Base-by-base conservation (phyloP, 35 echinoderm and acorn worm species). In the Lytechinus variegatus region DNA sequence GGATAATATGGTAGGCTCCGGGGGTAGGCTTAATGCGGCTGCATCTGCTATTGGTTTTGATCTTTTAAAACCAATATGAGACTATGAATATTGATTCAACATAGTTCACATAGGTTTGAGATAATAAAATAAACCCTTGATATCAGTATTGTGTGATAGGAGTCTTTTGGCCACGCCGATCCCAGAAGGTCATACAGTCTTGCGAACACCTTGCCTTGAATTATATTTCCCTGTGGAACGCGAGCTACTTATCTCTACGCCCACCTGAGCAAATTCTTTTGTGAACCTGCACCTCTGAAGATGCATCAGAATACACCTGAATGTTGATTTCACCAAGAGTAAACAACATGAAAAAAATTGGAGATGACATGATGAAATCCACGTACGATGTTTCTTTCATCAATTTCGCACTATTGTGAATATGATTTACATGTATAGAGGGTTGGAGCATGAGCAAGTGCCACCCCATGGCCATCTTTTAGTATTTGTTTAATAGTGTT, bases 281-380 rank as follows among this genome's bases (percentile, higher is more conserved):
- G 66, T 79, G 66, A n/a, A 19, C 19, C 66, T 79, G 66, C 21
- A 21, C 66, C 66, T 79, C 66, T 7, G 66, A 79, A 79, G 66
- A 79, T 79, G 21, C 66, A 79, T 79, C n/a, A 79, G 66, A 79
- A 24, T 58, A 58, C 33, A 44, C 33, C 33, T 44, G 16, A 10
- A 60, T 60, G 66, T 79, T 79, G 66, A 79, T 79, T 79, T 21
- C 66, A n/a, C 66, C 66, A 16, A 79, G 66, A 24, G 14, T 79
- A 79, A 79, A 79, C 66, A 24, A 79, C 33, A 24, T 19, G 5
- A 79, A 79, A 79, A 44, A 79, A 24, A 24, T 0, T 24, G 66
- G 66, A n/a, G 66, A 24, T 79, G 66, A 79, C 66, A n/a, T 79
- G 66, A 79, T 79, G n/a, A 79, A 79, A 79, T 79, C 66, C 66